These are phyloP conservation scores for Drosophila rellima DNA, from an alignment of 2,888 invertebrate genomes.

Conservation along the genomic window DNA sequence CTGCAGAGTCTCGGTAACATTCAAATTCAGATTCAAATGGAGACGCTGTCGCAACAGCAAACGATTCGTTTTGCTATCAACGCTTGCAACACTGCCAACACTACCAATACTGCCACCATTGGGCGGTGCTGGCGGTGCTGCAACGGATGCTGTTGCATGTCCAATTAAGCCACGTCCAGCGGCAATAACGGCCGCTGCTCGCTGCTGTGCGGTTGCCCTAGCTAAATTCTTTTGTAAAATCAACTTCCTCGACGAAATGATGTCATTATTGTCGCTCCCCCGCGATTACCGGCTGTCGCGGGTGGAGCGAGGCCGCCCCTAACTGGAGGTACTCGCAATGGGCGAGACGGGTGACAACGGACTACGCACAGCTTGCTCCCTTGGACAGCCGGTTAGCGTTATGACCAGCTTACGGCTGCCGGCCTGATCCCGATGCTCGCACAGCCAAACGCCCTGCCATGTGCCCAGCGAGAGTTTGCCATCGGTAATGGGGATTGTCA, in stretches of 20 bases:
- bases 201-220: slow-evolving; percentile 84
- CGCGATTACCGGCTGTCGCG: slow-evolving; percentile 87
- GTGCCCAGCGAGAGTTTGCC: slow-evolving; percentile 97
- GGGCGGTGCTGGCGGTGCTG: slow-evolving; percentile 40
- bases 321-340: slow-evolving; percentile 96
- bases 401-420: slow-evolving; percentile 96
- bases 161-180: slow-evolving; percentile 67
- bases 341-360: slow-evolving; percentile 94
- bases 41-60: slow-evolving; percentile 82
- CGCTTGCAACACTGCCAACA: slow-evolving; percentile 22
- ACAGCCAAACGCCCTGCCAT: slow-evolving; percentile 99
- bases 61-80: slow-evolving; percentile 68
- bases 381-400: slow-evolving; percentile 95
- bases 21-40: slow-evolving; percentile 83
- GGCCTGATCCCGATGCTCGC: slow-evolving; percentile 98
- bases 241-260: slow-evolving; percentile 86
- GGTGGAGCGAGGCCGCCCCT: slow-evolving; percentile 90
- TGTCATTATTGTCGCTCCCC: slow-evolving; percentile 86
- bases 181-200: slow-evolving; percentile 78
- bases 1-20: slow-evolving; percentile 75
- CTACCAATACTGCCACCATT: background rate
- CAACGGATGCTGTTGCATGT: slow-evolving; percentile 46
- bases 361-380: slow-evolving; percentile 92
- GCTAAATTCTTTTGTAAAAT: slow-evolving; percentile 86
- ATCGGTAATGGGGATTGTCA: slow-evolving; percentile 98